Evolutionary conservation across 2,113 vertebrate species (phyloP).

Genomic region (Danionella cerebrum): DNA sequence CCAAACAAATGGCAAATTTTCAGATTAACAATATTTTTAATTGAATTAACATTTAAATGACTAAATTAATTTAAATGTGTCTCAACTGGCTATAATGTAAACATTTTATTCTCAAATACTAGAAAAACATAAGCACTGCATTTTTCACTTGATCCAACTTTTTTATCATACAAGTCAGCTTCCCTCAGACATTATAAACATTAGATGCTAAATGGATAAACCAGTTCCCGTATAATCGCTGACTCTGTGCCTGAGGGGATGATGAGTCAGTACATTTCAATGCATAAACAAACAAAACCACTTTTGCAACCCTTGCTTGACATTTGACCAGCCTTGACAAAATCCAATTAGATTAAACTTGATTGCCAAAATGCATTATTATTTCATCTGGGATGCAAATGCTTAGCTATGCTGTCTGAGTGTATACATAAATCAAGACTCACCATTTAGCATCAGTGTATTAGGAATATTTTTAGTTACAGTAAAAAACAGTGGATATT

Average conservation of each 20-base stretch:
- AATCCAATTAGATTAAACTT: constrained; percentile 52
- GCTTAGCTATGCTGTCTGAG: constrained; percentile 31
- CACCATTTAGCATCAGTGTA: constrained; percentile 3
- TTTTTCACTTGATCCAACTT: neutral
- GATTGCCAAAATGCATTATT: constrained; percentile 46
- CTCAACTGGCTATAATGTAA: too few species aligned
- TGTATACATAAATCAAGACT: neutral
- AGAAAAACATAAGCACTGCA: neutral
- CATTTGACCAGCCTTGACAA: constrained; percentile 47
- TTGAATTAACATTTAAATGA: too few species aligned
- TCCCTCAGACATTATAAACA: neutral
- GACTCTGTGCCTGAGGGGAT: constrained; percentile 43
- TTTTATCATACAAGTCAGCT: constrained; percentile 43
- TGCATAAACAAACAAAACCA: constrained; percentile 54
- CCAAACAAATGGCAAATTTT: too few species aligned
- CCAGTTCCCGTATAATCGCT: constrained; percentile 52
- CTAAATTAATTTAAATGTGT: too few species aligned
- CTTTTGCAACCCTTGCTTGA: constrained; percentile 49
- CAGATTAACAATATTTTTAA: too few species aligned
- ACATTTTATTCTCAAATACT: too few species aligned
- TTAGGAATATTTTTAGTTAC: constrained; percentile 17
- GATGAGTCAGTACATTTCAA: constrained; percentile 47
- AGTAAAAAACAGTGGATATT: too few species aligned
- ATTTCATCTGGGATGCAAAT: constrained; percentile 38
- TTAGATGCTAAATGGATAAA: constrained; percentile 51